Percentiles rank a stretch among this genome's conserved stretches.
Conservation (phyloP, 2,888 invertebrate species). For the Spisula solida region DNA sequence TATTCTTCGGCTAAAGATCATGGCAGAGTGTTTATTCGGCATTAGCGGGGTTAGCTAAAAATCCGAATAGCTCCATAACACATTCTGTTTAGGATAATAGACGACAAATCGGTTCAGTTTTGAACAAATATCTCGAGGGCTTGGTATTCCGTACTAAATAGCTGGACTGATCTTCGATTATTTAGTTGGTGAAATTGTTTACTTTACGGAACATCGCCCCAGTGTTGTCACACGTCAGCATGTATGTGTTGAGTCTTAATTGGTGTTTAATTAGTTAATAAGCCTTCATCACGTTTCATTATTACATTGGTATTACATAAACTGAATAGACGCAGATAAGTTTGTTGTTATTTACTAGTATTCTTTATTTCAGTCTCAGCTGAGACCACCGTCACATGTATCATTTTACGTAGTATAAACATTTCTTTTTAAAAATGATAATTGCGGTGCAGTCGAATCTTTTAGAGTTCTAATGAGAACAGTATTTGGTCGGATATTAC, state of each 20-base stretch:
- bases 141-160: background rate
- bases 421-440: too few species aligned
- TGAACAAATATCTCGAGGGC: constrained; percentile 22
- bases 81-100: constrained; percentile 23
- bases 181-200: constrained; percentile 16
- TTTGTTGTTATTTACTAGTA: too few species aligned
- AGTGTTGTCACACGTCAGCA: constrained; percentile 56
- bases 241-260: constrained; percentile 25
- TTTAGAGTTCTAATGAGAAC: too few species aligned
- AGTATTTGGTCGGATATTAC: too few species aligned
- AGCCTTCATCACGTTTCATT: background rate
- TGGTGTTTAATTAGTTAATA: background rate
- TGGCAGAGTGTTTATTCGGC: constrained; percentile 56
- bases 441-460: too few species aligned
- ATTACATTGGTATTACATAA: too few species aligned
- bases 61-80: constrained; percentile 43
- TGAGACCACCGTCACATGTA: too few species aligned
- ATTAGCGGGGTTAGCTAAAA: constrained; percentile 54
- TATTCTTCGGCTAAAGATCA: constrained; percentile 55
- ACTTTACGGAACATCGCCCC: constrained; percentile 26
- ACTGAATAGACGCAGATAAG: too few species aligned
- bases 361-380: too few species aligned
- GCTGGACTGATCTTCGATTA: background rate
- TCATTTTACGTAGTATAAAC: too few species aligned
- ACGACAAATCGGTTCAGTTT: background rate